Evolutionary conservation across 2,888 invertebrate genomes (phyloP).

Genomic region (Tiliacea citrago): DNA sequence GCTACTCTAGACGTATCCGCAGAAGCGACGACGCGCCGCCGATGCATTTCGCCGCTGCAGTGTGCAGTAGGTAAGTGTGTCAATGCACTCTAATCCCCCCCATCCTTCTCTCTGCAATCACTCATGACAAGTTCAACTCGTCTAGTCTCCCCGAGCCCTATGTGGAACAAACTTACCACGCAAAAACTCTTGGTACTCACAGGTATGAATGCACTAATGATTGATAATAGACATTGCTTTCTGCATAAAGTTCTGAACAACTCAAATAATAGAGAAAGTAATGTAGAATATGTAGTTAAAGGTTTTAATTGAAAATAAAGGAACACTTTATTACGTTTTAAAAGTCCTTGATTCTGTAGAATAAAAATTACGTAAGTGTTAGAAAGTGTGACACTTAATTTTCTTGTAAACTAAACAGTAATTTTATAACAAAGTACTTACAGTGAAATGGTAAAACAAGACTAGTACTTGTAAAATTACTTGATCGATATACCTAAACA

Average conservation of each 20-base stretch:
- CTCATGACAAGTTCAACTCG: constrained; percentile 86
- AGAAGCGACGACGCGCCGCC: constrained; percentile 81
- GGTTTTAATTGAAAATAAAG: constrained; percentile 1
- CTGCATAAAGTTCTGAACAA: not conserved
- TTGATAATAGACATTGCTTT: constrained; percentile 6
- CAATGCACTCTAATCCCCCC: constrained; percentile 89
- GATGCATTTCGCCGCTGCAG: constrained; percentile 88
- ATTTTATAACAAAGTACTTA: constrained; percentile 8
- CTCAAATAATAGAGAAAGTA: not conserved
- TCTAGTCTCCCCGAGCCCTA: constrained; percentile 74
- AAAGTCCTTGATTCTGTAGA: not conserved
- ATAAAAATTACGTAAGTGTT: constrained; percentile 5
- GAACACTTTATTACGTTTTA: not conserved
- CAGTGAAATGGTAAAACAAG: not conserved
- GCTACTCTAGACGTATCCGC: constrained; percentile 77
- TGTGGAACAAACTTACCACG: constrained; percentile 69
- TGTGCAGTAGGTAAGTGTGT: constrained; percentile 89
- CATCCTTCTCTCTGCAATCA: constrained; percentile 83
- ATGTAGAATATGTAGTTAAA: not conserved
- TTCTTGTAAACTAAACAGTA: constrained; percentile 9
- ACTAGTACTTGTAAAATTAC: not conserved
- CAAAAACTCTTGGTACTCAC: constrained; percentile 59
- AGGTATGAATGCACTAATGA: constrained; percentile 32
- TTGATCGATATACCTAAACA: not conserved
- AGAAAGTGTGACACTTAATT: constrained; percentile 22